Base-by-base conservation (phyloP, 1,140 invertebrate genomes). In the Aleiodes sp. region DNA sequence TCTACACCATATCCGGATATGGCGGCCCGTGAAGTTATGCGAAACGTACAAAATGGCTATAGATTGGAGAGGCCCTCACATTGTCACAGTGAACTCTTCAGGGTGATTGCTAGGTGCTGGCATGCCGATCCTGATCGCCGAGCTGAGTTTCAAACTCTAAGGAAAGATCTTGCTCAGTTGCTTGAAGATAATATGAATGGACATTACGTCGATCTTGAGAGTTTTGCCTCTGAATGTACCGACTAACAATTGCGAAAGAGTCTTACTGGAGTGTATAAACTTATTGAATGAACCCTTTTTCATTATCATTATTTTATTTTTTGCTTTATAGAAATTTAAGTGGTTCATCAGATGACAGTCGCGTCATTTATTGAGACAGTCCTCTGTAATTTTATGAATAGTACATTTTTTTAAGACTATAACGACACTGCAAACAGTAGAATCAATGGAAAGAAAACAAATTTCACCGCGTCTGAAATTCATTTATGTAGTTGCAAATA, bases 1-100 rank as follows among this genome's bases (percentile, higher is more conserved):
- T 94, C 92, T 19, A 94, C 93, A 75, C 93, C 93, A 1, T 95
- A 94, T 80, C 91, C 92, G 19, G 91, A 92, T 41, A 91, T 94
- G 89, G 91, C 91, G 16, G 93, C 93, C 0, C 87, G 92, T 1
- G 92, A 94, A 78, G 93, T 94, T 10, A 91, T 94, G 81, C 86
- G 91, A 1, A 89, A 90, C 46, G 92, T 94, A 41, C 89, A 92
- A 12, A 91, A 91, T 71, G 93, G 93, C 29, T 90, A 93, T 77
- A 87, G 92, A 2, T 86, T 94, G 6, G 92, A 94, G 72, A 86
- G 92, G 69, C 93, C 93, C 1, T 88, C 90, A 37, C 92, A 94
- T 81, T 94, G 93, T 78, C 88, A 90, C 64, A 89, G 90, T 46
- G 91, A 93, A 78, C 87, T 94, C 35, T 94, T 93, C 82, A 88